phyloP scores from a whole-genome alignment of 2,888 invertebrate species.

The Phortica magna region DNA sequence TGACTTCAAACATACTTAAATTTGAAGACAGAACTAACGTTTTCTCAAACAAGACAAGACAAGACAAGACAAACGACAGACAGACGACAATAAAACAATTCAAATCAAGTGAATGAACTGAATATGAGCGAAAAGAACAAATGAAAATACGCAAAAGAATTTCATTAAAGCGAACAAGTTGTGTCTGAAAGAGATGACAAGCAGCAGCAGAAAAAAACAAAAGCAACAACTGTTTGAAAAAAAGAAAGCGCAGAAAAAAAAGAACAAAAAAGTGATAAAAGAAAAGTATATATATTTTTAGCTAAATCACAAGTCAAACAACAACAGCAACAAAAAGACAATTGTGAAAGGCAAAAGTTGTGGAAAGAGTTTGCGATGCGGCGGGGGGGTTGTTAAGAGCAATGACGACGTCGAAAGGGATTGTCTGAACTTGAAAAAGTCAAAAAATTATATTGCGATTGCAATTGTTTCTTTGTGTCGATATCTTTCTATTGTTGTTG shows the following conservation, averaged over 20 bases:
- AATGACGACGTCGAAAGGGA: too few relatives aligned
- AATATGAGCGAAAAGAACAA: neutral
- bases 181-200: neutral
- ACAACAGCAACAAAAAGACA: neutral
- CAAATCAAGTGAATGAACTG: conserved; percentile 28
- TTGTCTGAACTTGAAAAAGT: neutral
- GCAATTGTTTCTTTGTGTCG: neutral
- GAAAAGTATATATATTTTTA: too few relatives aligned
- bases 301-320: too few relatives aligned
- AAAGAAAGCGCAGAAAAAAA: neutral
- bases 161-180: conserved; percentile 10
- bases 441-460: neutral
- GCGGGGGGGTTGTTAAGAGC: too few relatives aligned
- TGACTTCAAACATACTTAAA: neutral
- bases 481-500: neutral
- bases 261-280: conserved; percentile 1
- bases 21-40: neutral
- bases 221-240: neutral
- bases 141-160: conserved; percentile 26
- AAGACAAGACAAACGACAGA: too few relatives aligned
- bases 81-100: neutral
- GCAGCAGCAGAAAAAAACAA: neutral
- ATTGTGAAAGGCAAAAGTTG: neutral
- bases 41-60: neutral
- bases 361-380: neutral